These are phyloP conservation scores for Platichthys flesus DNA, from an alignment of 2,113 vertebrate genomes.

Conservation along the genomic window DNA sequence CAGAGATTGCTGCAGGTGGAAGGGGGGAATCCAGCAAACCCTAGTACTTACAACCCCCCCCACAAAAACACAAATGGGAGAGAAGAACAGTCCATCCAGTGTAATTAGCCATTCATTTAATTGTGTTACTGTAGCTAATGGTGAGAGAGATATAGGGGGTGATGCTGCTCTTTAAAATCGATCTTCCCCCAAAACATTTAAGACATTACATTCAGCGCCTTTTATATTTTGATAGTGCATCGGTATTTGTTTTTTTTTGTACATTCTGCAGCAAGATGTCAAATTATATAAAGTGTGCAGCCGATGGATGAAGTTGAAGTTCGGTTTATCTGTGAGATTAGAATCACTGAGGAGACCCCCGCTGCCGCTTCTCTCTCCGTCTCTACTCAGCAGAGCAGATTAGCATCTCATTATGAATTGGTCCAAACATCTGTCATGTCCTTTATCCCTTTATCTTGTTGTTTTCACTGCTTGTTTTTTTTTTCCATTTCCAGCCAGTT, in stretches of 20 bases:
- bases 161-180: conserved; percentile 5
- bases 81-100: no score
- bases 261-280: neutral
- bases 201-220: conserved; percentile 6
- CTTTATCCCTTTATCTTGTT: conserved; percentile 49
- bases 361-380: conserved; percentile 24
- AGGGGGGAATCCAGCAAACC: no score
- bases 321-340: conserved; percentile 51
- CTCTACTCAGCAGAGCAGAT: conserved; percentile 41
- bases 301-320: conserved; percentile 35
- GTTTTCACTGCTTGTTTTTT: conserved; percentile 17
- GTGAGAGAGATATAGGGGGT: no score
- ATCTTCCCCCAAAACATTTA: conserved; percentile 35
- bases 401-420: conserved; percentile 61
- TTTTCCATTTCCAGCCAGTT: conserved; percentile 7
- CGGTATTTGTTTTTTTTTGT: neutral
- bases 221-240: conserved; percentile 16
- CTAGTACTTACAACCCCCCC: no score
- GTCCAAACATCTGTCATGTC: conserved; percentile 57
- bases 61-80: no score
- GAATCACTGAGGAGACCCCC: conserved; percentile 16
- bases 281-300: conserved; percentile 30
- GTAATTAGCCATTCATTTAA: no score
- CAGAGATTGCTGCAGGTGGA: no score
- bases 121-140: no score